These are phyloP conservation scores for Eumaeus atala DNA, from an alignment of 1,140 invertebrate species.

Conservation along the genomic window DNA sequence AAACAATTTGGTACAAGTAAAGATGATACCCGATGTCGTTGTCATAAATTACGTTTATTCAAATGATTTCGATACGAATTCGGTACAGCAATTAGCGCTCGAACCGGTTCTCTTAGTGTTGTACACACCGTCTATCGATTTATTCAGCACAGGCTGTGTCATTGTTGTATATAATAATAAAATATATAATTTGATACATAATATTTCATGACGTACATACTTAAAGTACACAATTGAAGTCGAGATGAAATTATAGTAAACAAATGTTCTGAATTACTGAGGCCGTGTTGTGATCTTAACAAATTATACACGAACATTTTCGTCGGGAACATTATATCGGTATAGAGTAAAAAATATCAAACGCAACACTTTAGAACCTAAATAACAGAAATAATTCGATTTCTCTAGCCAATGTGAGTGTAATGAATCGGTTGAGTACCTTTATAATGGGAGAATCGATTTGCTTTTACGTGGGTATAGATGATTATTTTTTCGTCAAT, in stretches of 20 bases:
- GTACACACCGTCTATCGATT: constrained; percentile 19
- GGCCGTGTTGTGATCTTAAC: too few relatives aligned
- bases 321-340: too few relatives aligned
- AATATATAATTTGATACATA: background rate
- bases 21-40: constrained; percentile 54
- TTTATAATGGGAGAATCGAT: constrained; percentile 54
- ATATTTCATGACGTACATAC: too few relatives aligned
- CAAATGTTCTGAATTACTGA: too few relatives aligned
- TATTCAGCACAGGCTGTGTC: background rate
- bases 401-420: constrained; percentile 61
- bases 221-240: too few relatives aligned
- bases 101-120: constrained; percentile 60
- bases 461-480: constrained; percentile 55
- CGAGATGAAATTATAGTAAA: too few relatives aligned
- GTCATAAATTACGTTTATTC: constrained; percentile 68
- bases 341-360: too few relatives aligned
- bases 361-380: constrained; percentile 33
- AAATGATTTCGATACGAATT: constrained; percentile 67
- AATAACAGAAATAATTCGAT: constrained; percentile 58
- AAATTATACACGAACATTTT: too few relatives aligned
- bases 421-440: constrained; percentile 66
- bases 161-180: background rate
- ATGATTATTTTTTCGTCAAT: constrained; percentile 40
- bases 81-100: constrained; percentile 67
- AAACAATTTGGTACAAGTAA: constrained; percentile 42